Conservation (phyloP, 2,797 vertebrate genomes). For the Capromys pilorides region DNA sequence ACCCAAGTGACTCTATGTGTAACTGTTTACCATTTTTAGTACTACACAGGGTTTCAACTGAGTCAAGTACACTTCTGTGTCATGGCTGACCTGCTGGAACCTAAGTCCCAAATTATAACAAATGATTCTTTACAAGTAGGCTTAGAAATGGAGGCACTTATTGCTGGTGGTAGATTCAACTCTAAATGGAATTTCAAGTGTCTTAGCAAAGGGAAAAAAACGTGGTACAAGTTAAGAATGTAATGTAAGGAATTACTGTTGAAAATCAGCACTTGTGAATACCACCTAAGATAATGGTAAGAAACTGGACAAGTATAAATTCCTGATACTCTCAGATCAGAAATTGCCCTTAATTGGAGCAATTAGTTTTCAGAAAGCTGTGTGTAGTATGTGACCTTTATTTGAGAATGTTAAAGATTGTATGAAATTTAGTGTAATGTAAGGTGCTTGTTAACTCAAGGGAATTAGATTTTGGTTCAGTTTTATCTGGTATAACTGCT, state of each 20-base stretch:
- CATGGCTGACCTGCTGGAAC: background rate
- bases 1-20: background rate
- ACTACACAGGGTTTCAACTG: background rate
- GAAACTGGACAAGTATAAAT: background rate
- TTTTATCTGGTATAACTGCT: background rate
- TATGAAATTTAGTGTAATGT: background rate
- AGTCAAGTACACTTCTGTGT: background rate
- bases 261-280: background rate
- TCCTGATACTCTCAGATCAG: background rate
- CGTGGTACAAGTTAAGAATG: background rate
- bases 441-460: background rate
- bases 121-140: slow-evolving; percentile 11
- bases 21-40: background rate
- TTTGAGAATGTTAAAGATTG: background rate
- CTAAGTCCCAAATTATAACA: slow-evolving; percentile 3
- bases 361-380: slow-evolving; percentile 20
- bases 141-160: background rate
- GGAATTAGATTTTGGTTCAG: background rate
- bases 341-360: slow-evolving; percentile 26
- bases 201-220: slow-evolving; percentile 37
- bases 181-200: background rate
- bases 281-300: background rate
- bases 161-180: slow-evolving; percentile 7
- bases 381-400: background rate
- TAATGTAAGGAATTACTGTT: slow-evolving; percentile 40